Base-by-base conservation (phyloP, 2,113 vertebrate species). In the Alligator sinensis region DNA sequence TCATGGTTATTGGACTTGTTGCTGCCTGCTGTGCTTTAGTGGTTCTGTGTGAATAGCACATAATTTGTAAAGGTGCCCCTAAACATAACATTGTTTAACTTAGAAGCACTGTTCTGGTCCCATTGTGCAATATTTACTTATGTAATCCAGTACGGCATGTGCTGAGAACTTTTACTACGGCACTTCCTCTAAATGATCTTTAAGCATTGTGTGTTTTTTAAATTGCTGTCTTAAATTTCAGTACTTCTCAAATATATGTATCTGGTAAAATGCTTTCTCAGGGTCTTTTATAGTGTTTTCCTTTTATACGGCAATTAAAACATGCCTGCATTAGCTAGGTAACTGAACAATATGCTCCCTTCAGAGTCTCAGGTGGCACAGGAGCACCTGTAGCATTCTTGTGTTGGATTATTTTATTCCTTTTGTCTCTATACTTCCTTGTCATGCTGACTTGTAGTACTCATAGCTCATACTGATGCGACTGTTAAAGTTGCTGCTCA, bases 201-300 rank as follows among this genome's bases (percentile, higher is more conserved):
- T 5, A 24, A 68, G 16, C 28, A 77, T 19, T 79, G 57, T 6
- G 4, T 89, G 95, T 87, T 47, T 47, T 47, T 47, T 47, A 47
- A 47, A 47, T 47, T 47, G 47, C 47, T 47, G 47, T 8, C 47
- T 47, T 47, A 9, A 47, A 47, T 47, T 47, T 47, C 47, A 47
- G 47, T 47, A 47, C 47, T 47, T 82, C 64, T n/a, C 64, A 60
- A 76, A 94, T 96, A 91, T 90, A 83, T 5, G 0, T 60, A 18
- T 78, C 86, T 96, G 88, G 86, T 90, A 96, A 82, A 14, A 21
- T 28, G 59, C 38, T 90, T 92, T 85, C 64, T 88, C 80, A 88
- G 60, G 30, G 86, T 57, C 15, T 55, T 88, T 55, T 92, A 60
- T 81, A 18, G 47, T 47, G 82, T 88, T 90, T 75, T 90, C 54